Conservation (phyloP, 2,113 vertebrate species). For the Parus major region DNA sequence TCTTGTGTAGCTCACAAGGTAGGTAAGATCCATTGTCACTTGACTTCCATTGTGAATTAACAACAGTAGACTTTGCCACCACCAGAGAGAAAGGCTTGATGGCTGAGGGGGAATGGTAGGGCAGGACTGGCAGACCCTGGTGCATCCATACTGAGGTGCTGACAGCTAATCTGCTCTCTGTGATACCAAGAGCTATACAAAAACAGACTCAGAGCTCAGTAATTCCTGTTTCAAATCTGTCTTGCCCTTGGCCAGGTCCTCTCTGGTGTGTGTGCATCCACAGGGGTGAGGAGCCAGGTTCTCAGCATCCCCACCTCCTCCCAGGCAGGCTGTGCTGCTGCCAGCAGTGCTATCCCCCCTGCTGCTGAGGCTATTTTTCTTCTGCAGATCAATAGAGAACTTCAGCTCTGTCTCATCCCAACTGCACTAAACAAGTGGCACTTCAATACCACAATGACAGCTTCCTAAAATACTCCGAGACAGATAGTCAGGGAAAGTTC, state of each 20-base stretch:
- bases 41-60: not conserved
- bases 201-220: not conserved
- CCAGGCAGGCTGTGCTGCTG: not conserved
- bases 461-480: not conserved
- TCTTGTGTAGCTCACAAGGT: not conserved
- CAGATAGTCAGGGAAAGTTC: not conserved
- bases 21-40: not conserved
- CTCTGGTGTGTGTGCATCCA: accelerated
- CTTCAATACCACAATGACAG: not conserved
- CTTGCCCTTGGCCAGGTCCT: not conserved
- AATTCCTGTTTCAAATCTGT: not conserved
- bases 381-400: conserved; percentile 8
- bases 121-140: not conserved
- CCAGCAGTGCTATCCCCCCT: accelerated
- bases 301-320: not conserved
- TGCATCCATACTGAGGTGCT: not conserved
- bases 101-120: not conserved
- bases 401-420: not conserved
- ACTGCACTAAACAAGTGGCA: not conserved
- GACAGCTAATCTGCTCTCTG: not conserved
- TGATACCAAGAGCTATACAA: not conserved
- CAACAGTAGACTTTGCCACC: not conserved
- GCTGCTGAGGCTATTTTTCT: conserved; percentile 19
- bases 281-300: not conserved
- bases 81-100: not conserved